Conservation (phyloP, 1,140 invertebrate genomes). For the Atta cephalotes region DNA sequence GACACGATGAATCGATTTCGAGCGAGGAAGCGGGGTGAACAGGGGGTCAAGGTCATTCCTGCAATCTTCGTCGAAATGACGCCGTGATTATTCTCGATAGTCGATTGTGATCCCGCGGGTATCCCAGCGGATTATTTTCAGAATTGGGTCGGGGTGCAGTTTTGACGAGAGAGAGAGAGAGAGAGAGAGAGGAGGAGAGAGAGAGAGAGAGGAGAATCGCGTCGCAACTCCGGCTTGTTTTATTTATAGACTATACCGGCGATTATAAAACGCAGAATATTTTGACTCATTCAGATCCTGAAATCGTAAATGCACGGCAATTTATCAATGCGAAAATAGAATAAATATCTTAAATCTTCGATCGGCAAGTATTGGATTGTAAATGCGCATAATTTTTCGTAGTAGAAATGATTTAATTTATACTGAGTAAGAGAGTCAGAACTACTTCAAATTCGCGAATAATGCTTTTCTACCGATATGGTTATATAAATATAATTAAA, state of each 20-base stretch:
- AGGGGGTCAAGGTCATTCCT: slow-evolving; percentile 21
- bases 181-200: background rate
- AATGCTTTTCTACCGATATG: too few relatives aligned
- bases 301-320: background rate
- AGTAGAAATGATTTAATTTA: background rate
- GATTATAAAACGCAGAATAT: slow-evolving; percentile 17
- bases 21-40: background rate
- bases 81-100: background rate
- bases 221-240: background rate
- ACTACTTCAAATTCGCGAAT: background rate
- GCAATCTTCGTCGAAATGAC: background rate
- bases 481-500: too few relatives aligned
- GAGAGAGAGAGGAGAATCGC: background rate
- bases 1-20: background rate
- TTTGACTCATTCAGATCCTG: background rate
- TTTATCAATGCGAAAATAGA: background rate
- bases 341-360: background rate
- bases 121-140: slow-evolving; percentile 36
- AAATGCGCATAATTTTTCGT: background rate
- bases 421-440: background rate
- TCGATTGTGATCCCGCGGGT: slow-evolving; percentile 3
- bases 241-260: slow-evolving; percentile 44
- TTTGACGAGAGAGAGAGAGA: background rate
- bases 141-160: slow-evolving; percentile 22
- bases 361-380: background rate